phyloP scores from a whole-genome alignment of 2,888 invertebrate genomes.

The Pollenia labialis region DNA sequence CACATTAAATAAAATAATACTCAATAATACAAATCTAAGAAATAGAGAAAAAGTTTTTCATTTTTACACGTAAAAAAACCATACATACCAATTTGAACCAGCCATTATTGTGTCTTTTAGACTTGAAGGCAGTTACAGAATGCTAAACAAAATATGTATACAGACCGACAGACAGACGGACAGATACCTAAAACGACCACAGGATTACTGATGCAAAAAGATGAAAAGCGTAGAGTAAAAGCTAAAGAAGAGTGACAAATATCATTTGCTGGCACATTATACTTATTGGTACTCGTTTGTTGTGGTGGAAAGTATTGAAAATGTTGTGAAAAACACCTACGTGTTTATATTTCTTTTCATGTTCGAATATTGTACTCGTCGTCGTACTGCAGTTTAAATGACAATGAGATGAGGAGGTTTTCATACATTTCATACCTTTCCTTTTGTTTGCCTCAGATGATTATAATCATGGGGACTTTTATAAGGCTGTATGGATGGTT shows the following conservation, averaged over 20 bases:
- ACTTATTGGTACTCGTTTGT: neutral
- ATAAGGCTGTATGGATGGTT: conserved; percentile 18
- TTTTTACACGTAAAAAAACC: conserved; percentile 67
- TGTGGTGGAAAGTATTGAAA: conserved; percentile 57
- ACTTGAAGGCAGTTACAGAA: conserved; percentile 42
- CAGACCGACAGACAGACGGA: neutral
- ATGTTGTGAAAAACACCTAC: conserved; percentile 72
- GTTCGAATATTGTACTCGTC: neutral
- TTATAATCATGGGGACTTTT: conserved; percentile 52
- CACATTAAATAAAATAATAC: conserved; percentile 38
- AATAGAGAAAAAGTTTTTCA: conserved; percentile 48
- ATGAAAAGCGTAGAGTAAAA: conserved; percentile 28
- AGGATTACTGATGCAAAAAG: conserved; percentile 27
- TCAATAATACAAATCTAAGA: conserved; percentile 1
- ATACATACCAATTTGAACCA: conserved; percentile 51
- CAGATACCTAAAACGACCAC: conserved; percentile 20
- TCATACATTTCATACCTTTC: conserved; percentile 3
- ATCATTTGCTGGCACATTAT: conserved; percentile 67
- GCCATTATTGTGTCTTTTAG: conserved; percentile 37
- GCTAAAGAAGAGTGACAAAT: conserved; percentile 70
- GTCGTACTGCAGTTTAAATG: conserved; percentile 42
- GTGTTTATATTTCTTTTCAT: conserved; percentile 67
- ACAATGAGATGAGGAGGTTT: conserved; percentile 51
- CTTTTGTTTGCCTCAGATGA: conserved; percentile 44
- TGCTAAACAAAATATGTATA: conserved; percentile 42